Evolutionary conservation across 2,797 vertebrate genomes (phyloP).

Genomic region (Cyclura pinguis): DNA sequence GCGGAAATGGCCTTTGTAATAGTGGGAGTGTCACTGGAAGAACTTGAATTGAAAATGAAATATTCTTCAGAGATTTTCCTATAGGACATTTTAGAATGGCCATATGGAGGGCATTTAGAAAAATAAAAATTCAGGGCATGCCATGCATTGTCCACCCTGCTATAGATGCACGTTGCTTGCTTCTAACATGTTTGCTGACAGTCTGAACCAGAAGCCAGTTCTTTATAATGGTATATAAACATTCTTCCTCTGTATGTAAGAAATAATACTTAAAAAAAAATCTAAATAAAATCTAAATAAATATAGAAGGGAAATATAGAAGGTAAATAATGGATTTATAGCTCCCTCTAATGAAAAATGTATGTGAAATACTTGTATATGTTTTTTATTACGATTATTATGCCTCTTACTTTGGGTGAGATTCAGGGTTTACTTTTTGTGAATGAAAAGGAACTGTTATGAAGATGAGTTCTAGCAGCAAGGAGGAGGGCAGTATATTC

Average conservation of each 20-base stretch:
- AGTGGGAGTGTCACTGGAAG: background rate
- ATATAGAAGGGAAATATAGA: background rate
- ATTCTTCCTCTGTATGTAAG: too few relatives aligned
- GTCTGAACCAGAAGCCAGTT: slow-evolving; percentile 10
- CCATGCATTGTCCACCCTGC: slow-evolving; percentile 22
- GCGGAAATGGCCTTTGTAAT: too few relatives aligned
- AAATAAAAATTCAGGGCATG: background rate
- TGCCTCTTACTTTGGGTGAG: too few relatives aligned
- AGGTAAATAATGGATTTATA: background rate
- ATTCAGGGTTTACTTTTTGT: too few relatives aligned
- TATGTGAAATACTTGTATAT: background rate
- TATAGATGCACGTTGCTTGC: slow-evolving; percentile 17
- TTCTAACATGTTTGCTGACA: background rate
- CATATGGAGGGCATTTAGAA: too few relatives aligned
- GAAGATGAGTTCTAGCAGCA: too few relatives aligned
- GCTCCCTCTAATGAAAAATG: background rate
- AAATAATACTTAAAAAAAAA: background rate
- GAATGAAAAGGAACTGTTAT: too few relatives aligned
- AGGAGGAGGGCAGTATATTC: too few relatives aligned
- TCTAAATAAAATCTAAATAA: slow-evolving; percentile 18
- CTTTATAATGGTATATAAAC: background rate
- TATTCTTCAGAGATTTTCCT: background rate
- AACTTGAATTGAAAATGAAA: background rate
- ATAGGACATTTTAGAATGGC: too few relatives aligned
- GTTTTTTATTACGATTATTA: too few relatives aligned